phyloP scores from a whole-genome alignment of 2,888 invertebrate species.

The Stenodera caucasica region DNA sequence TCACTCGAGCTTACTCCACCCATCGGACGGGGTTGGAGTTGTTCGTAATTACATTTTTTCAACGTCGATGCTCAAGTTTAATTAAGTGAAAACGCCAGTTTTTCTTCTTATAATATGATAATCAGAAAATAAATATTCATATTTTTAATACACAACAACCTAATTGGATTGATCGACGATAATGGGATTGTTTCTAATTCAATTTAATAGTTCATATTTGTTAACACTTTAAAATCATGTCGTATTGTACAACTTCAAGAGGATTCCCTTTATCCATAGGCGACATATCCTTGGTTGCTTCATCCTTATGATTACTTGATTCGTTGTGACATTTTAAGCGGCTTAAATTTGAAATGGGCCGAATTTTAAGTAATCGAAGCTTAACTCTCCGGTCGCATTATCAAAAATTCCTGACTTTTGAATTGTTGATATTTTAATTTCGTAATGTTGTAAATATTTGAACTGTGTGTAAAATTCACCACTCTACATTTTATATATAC shows the following conservation, averaged over 20 bases:
- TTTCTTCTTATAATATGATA: slow-evolving; percentile 39
- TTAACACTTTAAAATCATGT: slow-evolving; percentile 8
- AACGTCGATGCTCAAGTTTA: slow-evolving; percentile 45
- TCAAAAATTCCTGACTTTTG: too few relatives aligned
- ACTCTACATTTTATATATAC: neutral
- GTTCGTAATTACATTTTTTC: slow-evolving; percentile 54
- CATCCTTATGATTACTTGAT: neutral
- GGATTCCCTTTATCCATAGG: neutral
- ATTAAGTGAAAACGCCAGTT: slow-evolving; percentile 52
- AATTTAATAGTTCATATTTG: slow-evolving; percentile 13
- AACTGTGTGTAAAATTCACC: neutral
- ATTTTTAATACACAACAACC: neutral
- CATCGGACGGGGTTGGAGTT: slow-evolving; percentile 49
- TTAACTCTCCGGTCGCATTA: neutral
- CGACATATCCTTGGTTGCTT: neutral
- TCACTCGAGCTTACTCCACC: neutral
- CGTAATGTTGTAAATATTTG: neutral
- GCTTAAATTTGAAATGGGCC: neutral
- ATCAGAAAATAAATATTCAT: slow-evolving; percentile 39
- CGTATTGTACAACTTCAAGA: neutral
- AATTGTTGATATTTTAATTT: neutral
- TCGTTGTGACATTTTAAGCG: slow-evolving; percentile 1
- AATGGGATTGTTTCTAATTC: slow-evolving; percentile 8
- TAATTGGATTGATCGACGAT: slow-evolving; percentile 11
- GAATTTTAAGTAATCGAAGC: neutral